phyloP scores from a whole-genome alignment of 2,888 invertebrate species.

The Eilema sororculum region DNA sequence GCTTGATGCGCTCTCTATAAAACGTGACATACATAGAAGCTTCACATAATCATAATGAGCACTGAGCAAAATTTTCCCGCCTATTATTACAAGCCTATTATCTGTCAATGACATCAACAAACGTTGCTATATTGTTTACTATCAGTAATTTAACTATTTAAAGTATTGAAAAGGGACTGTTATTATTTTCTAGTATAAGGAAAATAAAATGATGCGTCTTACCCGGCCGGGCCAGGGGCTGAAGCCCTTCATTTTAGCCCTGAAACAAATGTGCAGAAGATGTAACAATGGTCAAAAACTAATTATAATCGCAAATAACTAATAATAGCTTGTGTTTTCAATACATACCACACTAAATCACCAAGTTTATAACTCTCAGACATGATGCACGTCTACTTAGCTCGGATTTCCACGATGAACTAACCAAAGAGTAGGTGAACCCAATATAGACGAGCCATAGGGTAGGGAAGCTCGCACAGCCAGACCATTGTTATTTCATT shows the following conservation, averaged over 20 bases:
- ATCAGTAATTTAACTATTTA: conserved; percentile 23
- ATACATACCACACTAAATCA: conserved; percentile 86
- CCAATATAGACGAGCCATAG: conserved; percentile 38
- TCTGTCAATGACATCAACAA: conserved; percentile 48
- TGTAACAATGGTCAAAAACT: conserved; percentile 41
- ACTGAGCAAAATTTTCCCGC: conserved; percentile 66
- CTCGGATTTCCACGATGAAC: conserved; percentile 79
- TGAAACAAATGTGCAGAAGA: conserved; percentile 83
- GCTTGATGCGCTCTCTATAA: conserved; percentile 19
- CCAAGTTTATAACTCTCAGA: conserved; percentile 83
- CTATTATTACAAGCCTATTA: conserved; percentile 47
- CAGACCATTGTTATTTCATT: no score
- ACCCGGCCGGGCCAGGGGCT: conserved; percentile 99
- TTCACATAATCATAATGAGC: conserved; percentile 47
- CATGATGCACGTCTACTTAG: conserved; percentile 69
- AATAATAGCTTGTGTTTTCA: conserved; percentile 49
- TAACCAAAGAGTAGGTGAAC: conserved; percentile 70
- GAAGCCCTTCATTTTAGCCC: conserved; percentile 99
- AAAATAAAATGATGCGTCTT: conserved; percentile 85
- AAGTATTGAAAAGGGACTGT: conserved; percentile 20
- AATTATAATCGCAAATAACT: conserved; percentile 71
- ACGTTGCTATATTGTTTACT: conserved; percentile 37
- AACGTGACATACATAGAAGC: conserved; percentile 34
- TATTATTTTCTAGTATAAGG: conserved; percentile 39
- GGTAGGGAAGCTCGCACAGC: background rate